Conservation (phyloP, 2,888 invertebrate species). For the Thyatira batis region DNA sequence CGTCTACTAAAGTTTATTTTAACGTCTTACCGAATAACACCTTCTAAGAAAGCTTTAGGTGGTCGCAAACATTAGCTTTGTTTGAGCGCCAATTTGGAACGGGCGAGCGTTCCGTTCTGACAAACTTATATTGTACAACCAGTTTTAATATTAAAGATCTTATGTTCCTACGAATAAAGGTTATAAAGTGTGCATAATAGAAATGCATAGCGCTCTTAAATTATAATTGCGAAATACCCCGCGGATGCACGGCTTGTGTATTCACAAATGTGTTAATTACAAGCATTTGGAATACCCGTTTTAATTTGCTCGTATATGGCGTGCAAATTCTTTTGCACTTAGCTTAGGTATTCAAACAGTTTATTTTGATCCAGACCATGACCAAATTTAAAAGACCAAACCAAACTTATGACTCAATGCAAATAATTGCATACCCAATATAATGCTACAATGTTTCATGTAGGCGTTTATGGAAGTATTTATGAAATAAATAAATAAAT, state of each 20-base stretch:
- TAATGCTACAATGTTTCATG: neutral
- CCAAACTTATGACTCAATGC: neutral
- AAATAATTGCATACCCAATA: neutral
- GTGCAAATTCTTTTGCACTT: constrained; percentile 56
- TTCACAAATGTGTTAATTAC: constrained; percentile 74
- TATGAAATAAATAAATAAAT: neutral
- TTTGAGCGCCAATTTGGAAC: constrained; percentile 73
- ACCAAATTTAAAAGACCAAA: neutral
- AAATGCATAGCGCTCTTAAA: constrained; percentile 42
- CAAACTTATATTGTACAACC: constrained; percentile 29
- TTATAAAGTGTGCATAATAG: constrained; percentile 27
- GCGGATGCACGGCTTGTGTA: constrained; percentile 54
- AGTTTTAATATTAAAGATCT: constrained; percentile 21
- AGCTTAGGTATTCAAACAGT: constrained; percentile 33
- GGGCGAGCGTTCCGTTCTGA: constrained; percentile 44
- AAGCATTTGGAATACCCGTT: constrained; percentile 52
- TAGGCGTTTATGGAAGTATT: neutral
- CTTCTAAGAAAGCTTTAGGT: constrained; percentile 71
- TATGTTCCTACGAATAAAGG: constrained; percentile 23
- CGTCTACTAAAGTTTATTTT: constrained; percentile 34
- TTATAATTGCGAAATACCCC: constrained; percentile 70
- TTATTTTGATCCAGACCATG: constrained; percentile 18
- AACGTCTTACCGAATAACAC: constrained; percentile 23
- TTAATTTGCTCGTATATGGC: constrained; percentile 63
- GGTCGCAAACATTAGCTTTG: constrained; percentile 75